Base-by-base conservation (phyloP, 2,797 vertebrate genomes). In the Eidolon dupreanum region DNA sequence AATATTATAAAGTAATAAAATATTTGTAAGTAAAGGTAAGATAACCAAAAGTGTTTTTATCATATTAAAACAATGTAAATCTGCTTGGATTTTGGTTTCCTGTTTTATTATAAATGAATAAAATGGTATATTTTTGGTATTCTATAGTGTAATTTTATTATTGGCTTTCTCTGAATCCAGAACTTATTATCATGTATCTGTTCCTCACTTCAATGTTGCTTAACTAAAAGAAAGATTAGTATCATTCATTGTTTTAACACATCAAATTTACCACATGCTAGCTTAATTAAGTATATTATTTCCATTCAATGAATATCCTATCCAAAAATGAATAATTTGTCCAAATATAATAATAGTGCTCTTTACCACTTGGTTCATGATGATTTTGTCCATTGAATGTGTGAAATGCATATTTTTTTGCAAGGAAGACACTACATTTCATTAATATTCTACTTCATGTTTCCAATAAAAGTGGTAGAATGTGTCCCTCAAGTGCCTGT, bases 301-400 rank as follows among this genome's bases (percentile, higher is more conserved):
- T 75, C 33, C 90, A 93, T 43, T 33, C 4, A 77, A 49, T 71
- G 26, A 61, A 33, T 94, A 78, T 43, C 19, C 1, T 87, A 10
- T 57, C 41, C 5, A 85, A 75, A 51, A 93, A 84, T 55, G 22
- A 92, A 71, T 86, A 75, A 51, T 75, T 95, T 88, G 8, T 71
- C 53, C 57, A 79, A 74, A 8, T 38, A 28, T 11, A 63, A 2
- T 55, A 86, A 31, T 28, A 73, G 2, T 17, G 12, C 8, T 31
- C 33, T 85, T 90, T 51, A 17, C 36, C 61, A 36, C 31, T 22
- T 75, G 24, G n/a, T 1, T 43, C 46, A 8, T 51, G 6, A 51
- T 77, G 8, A 20, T 91, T 91, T 88, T 75, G 31, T 81, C 5
- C 9, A 73, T 8, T 63, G 16, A 88, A 84, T 74, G 20, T 65